Evolutionary conservation across 2,797 vertebrate genomes (phyloP), one percentile per base, ranked within the genome.

Genomic region (Diplodus sargus): DNA sequence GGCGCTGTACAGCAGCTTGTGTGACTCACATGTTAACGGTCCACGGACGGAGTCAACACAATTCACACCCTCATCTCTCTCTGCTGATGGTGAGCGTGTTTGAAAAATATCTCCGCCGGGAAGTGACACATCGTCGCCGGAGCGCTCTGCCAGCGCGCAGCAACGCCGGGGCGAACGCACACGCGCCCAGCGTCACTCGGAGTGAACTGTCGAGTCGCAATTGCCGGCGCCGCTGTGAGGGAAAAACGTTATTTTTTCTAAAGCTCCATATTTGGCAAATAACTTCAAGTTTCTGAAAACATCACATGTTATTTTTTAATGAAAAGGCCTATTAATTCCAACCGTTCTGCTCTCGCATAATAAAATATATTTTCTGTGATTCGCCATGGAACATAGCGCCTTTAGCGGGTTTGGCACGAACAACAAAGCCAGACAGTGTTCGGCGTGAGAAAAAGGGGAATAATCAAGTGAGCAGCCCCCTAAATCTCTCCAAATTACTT

Each of bases 21-120:
- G 72, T 85, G 86, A 91, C 85, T 92, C 86, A 90, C 88, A 88
- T 86, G 86, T 72, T 78, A 81, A 62, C 30, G 4, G 57, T 71
- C 54, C 69, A 13, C 25, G 5, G 74, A 71, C 73, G 12, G 43
- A 70, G 67, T 75, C 78, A 18, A 47, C 72, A 76, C 83, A 79
- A 62, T 87, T 86, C 78, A 84, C 80, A 86, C 81, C 34, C 71
- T 78, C 49, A 47, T 70, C 79, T 48, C 65, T 52, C 63, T 53
- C 59, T 3, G 28, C n/a, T 74, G 83, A 86, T 47, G 77, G 81
- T 56, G 74, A 90, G 58, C 43, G 25, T 51, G 71, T 83, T 86
- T 78, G 76, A 78, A 83, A 28, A 79, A 42, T n/a, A 42, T 63
- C 49, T 84, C 79, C 57, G 49, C 73, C 62, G 68, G 72, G 73